Evolutionary conservation across 2,113 vertebrate species (phyloP), one percentile per base, ranked within the genome.

Genomic region (Pseudonaja textilis): DNA sequence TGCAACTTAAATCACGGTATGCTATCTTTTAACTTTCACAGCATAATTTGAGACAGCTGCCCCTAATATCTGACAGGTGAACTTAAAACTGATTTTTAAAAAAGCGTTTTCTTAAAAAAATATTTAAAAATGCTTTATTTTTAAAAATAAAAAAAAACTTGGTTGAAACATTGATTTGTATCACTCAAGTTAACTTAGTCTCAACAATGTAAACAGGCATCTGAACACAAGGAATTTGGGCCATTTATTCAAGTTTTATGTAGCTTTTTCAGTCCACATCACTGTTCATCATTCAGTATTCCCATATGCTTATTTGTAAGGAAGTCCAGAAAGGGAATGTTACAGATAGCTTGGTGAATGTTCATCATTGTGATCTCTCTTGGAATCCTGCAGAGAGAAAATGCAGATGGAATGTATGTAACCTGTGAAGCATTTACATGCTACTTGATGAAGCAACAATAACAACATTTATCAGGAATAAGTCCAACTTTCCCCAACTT

Each of bases 281-380:
- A 98, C 61, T 97, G 97, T 5, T 98, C 97, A 90, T 97, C 97
- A 52, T 95, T 95, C 95, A 98, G 91, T 94, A 98, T 97, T 88
- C 99, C 99, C 99, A 99, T 99, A 97, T 98, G 98, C 88, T 98
- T 97, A 97, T 99, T 99, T 93, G 99, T 99, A 95, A 99, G 98
- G 97, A 99, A 99, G 97, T 99, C 99, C 95, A 99, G 98, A 96
- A 98, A 98, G 85, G 99, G 98, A 97, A 99, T 98, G 95, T 97
- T 98, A 95, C 98, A 97, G 96, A 99, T 98, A 45, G 99, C 99
- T 97, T 99, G 99, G 97, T 99, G 99, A 96, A 99, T 97, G 93
- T 99, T 98, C 98, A 98, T 98, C 95, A 98, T 97, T 88, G 98
- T 98, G 95, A 99, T 98, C 96, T 99, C 99, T 97, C 98, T 98